These are phyloP conservation scores for Melinopterus prodromus DNA, from an alignment of 2,888 invertebrate genomes.

Conservation along the genomic window DNA sequence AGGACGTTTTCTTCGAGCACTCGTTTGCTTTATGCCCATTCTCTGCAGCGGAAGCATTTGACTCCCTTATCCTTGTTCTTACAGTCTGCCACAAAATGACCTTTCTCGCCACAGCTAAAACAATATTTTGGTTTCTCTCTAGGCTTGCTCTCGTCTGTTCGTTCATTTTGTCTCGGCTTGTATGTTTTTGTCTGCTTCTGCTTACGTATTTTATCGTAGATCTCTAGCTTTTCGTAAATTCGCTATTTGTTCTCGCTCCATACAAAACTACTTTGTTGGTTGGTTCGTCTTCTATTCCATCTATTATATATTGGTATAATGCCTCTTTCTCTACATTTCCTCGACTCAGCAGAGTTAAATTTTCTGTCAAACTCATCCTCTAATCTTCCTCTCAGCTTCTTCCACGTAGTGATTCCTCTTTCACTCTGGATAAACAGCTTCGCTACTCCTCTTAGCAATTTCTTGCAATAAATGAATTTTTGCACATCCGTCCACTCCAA, in stretches of 20 bases:
- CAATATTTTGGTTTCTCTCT: constrained; percentile 5
- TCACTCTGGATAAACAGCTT: constrained; percentile 37
- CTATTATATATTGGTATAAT: constrained; percentile 11
- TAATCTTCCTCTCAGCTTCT: constrained; percentile 23
- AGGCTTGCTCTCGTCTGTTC: background rate
- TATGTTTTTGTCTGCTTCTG: too few species aligned
- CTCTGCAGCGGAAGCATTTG: background rate
- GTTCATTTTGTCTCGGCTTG: constrained; percentile 12
- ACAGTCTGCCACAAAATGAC: background rate
- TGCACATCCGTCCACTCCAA: constrained; percentile 36
- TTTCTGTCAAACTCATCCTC: constrained; percentile 27
- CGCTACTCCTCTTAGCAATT: constrained; percentile 36
- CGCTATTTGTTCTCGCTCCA: constrained; percentile 8
- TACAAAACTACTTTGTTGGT: constrained; percentile 11
- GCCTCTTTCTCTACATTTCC: constrained; percentile 17
- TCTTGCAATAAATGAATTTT: constrained; percentile 38
- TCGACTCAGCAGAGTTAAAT: background rate
- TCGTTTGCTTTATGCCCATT: background rate
- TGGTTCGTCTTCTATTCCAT: background rate
- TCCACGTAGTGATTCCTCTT: constrained; percentile 34
- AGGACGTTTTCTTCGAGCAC: background rate
- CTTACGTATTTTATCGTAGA: background rate
- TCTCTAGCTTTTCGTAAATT: constrained; percentile 14
- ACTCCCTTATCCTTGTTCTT: background rate
- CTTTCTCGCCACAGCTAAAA: constrained; percentile 5